phyloP scores from a whole-genome alignment of 37 sponge, comb jelly and placozoan species.

The Halisarca cf. caerulea region DNA sequence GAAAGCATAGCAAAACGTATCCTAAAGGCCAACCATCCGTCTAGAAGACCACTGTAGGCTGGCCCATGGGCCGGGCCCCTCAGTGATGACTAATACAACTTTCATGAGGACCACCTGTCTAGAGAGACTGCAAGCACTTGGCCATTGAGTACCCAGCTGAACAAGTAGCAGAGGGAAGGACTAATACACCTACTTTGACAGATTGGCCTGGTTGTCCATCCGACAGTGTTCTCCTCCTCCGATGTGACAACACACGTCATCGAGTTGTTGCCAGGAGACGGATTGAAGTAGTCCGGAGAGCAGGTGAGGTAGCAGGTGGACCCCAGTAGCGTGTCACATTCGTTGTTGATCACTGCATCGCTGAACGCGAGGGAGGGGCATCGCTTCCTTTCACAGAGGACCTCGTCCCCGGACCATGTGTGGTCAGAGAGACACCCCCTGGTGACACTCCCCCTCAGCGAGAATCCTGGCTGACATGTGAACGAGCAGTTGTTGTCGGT shows the following conservation, averaged over 20 bases:
- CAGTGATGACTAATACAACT: too few species aligned
- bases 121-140: too few species aligned
- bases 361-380: neutral
- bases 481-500: neutral
- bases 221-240: neutral
- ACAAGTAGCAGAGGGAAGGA: too few species aligned
- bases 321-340: neutral
- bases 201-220: neutral
- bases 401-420: neutral
- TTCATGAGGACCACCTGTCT: too few species aligned
- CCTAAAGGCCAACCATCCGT: too few species aligned
- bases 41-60: too few species aligned
- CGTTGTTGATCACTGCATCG: neutral
- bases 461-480: constrained; percentile 3
- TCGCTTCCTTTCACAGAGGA: neutral
- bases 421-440: constrained; percentile 9
- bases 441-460: neutral
- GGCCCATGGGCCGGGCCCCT: too few species aligned
- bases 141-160: too few species aligned
- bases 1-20: neutral
- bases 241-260: constrained; percentile 10
- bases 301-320: neutral
- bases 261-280: neutral
- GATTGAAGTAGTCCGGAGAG: neutral
- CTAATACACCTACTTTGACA: neutral